Percentiles rank a stretch among this genome's conserved stretches.
These are phyloP conservation scores for Rhinopomastus cyanomelas DNA, from an alignment of 2,113 vertebrate genomes.

Conservation along the genomic window DNA sequence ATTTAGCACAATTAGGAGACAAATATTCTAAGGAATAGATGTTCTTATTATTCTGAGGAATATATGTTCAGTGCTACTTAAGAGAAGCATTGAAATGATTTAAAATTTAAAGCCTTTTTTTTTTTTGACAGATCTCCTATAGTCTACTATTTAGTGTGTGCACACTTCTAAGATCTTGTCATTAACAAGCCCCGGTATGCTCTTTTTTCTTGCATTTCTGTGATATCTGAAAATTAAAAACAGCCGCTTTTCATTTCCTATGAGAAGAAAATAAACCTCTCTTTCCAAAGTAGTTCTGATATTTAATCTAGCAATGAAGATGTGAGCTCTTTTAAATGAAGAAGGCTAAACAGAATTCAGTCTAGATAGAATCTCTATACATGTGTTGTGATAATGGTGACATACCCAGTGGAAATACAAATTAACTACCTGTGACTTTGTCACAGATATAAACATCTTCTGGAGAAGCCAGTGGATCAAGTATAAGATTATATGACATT, in stretches of 20 bases:
- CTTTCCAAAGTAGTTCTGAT: not conserved
- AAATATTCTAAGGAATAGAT: too few species aligned
- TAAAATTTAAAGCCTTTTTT: conserved; percentile 1
- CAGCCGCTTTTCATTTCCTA: conserved; percentile 67
- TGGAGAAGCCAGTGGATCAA: conserved; percentile 19
- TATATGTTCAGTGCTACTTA: too few species aligned
- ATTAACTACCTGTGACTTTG: not conserved
- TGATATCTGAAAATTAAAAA: conserved; percentile 52
- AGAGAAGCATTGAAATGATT: conserved; percentile 50
- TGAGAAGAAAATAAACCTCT: conserved; percentile 27
- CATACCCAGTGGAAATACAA: conserved; percentile 31
- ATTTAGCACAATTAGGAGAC: conserved; percentile 43
- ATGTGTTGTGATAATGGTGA: not conserved
- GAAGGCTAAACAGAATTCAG: conserved; percentile 26
- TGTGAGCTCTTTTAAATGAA: conserved; percentile 39
- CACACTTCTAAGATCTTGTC: conserved; percentile 48
- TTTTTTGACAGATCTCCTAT: conserved; percentile 16
- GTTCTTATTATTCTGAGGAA: too few species aligned
- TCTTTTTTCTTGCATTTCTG: not conserved
- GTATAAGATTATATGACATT: conserved; percentile 11
- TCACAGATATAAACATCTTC: conserved; percentile 6
- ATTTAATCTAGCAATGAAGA: not conserved
- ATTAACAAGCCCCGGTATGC: conserved; percentile 54
- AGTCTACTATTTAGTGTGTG: conserved; percentile 19
- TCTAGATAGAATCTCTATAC: conserved; percentile 35